phyloP scores from a whole-genome alignment of 2,797 vertebrate genomes.

The Falco cherrug region DNA sequence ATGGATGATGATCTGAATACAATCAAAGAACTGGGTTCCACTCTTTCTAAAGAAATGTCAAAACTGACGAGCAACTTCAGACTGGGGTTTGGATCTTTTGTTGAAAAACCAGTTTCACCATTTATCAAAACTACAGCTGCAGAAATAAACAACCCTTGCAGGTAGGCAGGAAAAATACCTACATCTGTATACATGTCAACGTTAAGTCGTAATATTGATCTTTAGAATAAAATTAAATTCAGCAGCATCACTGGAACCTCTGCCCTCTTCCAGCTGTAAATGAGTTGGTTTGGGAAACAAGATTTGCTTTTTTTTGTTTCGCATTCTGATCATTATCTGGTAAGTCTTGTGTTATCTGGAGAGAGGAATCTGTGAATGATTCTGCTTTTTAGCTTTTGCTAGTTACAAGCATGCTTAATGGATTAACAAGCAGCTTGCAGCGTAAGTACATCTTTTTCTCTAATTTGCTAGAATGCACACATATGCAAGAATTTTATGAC shows the following conservation, averaged over 20 bases:
- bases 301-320: not conserved
- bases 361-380: not conserved
- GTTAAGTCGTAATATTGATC: not conserved
- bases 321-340: not conserved
- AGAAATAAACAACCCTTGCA: conserved; percentile 91
- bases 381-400: not conserved
- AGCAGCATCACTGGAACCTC: not conserved
- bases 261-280: not conserved
- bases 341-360: not conserved
- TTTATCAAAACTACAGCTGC: conserved; percentile 89
- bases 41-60: conserved; percentile 93
- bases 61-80: conserved; percentile 95
- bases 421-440: not conserved
- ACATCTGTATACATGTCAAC: not conserved
- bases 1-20: conserved; percentile 92
- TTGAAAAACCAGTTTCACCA: conserved; percentile 96
- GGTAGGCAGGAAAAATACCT: conserved; percentile 77
- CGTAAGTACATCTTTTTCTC: not conserved
- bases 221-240: not conserved
- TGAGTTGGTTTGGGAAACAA: not conserved
- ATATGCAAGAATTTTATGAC: not conserved
- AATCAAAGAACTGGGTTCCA: conserved; percentile 92
- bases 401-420: not conserved
- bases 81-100: conserved; percentile 97
- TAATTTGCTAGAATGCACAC: not conserved